phyloP scores from a whole-genome alignment of 2,797 vertebrate genomes.

The Pseudochirops cupreus region DNA sequence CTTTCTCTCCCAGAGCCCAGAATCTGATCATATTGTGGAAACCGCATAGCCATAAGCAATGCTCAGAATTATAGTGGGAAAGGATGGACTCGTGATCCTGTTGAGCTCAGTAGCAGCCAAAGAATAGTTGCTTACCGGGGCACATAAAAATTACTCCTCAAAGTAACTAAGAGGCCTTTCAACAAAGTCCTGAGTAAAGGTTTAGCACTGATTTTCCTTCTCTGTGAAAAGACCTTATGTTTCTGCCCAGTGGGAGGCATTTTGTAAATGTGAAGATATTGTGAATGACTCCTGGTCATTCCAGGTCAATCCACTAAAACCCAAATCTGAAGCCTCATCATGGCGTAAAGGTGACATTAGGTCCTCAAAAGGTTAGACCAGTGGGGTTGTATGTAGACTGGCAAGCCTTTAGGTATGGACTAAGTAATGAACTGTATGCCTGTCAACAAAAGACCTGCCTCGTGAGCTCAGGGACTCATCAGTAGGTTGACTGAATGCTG shows the following conservation, averaged over 20 bases:
- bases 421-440: neutral
- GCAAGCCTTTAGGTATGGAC: neutral
- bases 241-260: neutral
- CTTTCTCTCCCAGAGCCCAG: neutral
- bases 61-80: neutral
- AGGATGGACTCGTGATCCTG: neutral
- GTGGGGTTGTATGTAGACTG: too few relatives aligned
- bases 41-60: neutral
- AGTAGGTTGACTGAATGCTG: neutral
- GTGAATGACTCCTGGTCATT: neutral
- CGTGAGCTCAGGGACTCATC: neutral
- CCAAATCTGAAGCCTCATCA: neutral
- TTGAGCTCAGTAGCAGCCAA: neutral
- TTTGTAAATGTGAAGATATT: neutral
- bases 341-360: neutral
- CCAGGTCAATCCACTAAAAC: neutral
- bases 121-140: neutral
- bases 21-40: neutral
- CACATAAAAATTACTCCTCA: neutral
- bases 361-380: neutral
- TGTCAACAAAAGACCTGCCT: neutral
- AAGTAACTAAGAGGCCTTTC: neutral
- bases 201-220: neutral
- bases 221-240: neutral
- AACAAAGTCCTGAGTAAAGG: neutral